Evolutionary conservation across 2,113 vertebrate genomes (phyloP).

Genomic region (Charadrius vociferus): DNA sequence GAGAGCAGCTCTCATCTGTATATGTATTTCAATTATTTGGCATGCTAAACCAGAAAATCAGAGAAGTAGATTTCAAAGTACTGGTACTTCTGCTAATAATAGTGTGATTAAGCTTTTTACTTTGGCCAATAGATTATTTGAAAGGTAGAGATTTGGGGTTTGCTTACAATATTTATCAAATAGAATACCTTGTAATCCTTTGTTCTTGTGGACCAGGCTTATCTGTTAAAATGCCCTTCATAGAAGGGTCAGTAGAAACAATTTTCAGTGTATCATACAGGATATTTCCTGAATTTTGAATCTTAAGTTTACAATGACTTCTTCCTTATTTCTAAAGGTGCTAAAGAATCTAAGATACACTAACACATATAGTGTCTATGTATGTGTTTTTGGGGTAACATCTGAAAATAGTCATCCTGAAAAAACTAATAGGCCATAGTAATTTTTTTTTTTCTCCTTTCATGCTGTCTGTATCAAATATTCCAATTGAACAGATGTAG

Average conservation of each 20-base stretch:
- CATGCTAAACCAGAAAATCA: not conserved
- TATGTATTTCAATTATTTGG: not conserved
- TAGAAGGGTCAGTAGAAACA: not conserved
- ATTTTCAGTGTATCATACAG: not conserved
- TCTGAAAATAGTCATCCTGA: not conserved
- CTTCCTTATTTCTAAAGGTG: not conserved
- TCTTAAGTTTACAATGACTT: not conserved
- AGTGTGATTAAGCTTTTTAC: not conserved
- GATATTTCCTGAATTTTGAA: not conserved
- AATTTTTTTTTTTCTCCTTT: not conserved
- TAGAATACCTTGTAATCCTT: not conserved
- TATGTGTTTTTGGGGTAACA: not conserved
- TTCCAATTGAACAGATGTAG: not conserved
- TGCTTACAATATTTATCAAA: not conserved
- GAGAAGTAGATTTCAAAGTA: not conserved
- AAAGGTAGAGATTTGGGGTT: not conserved
- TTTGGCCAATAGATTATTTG: not conserved
- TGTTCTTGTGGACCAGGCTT: not conserved
- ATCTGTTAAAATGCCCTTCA: fast-evolving
- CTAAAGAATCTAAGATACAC: not conserved
- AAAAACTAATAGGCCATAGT: not conserved
- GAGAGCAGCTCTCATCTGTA: not conserved
- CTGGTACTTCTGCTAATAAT: not conserved
- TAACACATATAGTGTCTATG: not conserved
- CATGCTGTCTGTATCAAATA: not conserved